A percentile compares a stretch with the other conserved stretches of the same genome.
phyloP scores from a whole-genome alignment of 1,140 invertebrate genomes.

The Orussus abietinus region DNA sequence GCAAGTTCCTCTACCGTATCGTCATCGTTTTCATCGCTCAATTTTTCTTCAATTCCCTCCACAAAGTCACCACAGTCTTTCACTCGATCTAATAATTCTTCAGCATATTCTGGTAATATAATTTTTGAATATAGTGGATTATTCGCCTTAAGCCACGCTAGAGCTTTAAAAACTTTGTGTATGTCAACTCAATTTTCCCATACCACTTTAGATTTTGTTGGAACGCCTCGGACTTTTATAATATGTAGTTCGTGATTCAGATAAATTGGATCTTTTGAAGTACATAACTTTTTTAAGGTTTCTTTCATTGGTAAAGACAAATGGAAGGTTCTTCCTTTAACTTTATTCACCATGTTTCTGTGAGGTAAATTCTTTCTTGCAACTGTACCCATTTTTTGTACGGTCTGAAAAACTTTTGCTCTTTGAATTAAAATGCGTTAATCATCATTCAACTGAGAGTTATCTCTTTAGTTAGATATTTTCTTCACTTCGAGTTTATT shows the following conservation, averaged over 20 bases:
- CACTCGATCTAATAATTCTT: constrained; percentile 11
- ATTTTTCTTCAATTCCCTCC: constrained; percentile 1
- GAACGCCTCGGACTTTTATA: constrained; percentile 21
- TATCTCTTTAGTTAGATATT: too few relatives aligned
- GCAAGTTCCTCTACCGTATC: too few relatives aligned
- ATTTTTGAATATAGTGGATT: constrained; percentile 25
- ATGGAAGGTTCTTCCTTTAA: constrained; percentile 18
- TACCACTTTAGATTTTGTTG: constrained; percentile 20
- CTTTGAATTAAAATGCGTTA: constrained; percentile 14
- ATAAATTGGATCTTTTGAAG: constrained; percentile 10
- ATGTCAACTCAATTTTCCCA: constrained; percentile 20
- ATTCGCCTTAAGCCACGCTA: constrained; percentile 19
- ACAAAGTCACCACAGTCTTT: constrained; percentile 5
- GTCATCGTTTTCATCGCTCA: constrained; percentile 1
- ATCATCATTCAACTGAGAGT: constrained; percentile 19
- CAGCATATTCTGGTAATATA: constrained; percentile 14
- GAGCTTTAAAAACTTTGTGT: constrained; percentile 17
- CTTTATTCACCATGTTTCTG: constrained; percentile 6
- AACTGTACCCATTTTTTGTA: too few relatives aligned
- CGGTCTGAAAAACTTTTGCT: constrained; percentile 7
- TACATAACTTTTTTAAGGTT: too few relatives aligned
- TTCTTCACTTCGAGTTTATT: constrained; percentile 15
- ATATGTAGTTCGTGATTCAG: constrained; percentile 27
- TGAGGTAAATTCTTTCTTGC: constrained; percentile 12
- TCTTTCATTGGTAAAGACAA: constrained; percentile 10